Percentiles rank a stretch among this genome's conserved stretches.
These are phyloP conservation scores for Silurus glanis DNA, from an alignment of 2,113 vertebrate genomes.

Conservation along the genomic window DNA sequence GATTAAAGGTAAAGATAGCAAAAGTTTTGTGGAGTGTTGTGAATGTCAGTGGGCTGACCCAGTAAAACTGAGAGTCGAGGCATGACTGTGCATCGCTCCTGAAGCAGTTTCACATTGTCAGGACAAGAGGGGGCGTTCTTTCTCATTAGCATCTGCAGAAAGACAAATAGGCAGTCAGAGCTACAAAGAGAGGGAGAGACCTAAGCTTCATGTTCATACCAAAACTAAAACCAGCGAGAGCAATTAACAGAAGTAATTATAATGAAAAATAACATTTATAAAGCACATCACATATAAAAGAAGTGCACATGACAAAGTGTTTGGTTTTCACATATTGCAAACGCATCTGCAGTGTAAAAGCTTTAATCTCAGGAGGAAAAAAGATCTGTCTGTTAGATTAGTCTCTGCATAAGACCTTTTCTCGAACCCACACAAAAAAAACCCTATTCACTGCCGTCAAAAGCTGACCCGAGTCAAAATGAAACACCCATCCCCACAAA, in stretches of 20 bases:
- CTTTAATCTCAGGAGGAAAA: conserved; percentile 5
- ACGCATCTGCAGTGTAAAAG: not conserved
- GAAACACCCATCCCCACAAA: conserved; percentile 53
- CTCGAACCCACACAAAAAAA: conserved; percentile 38
- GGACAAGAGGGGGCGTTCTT: conserved; percentile 54
- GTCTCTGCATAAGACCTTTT: conserved; percentile 24
- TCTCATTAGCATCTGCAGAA: conserved; percentile 23
- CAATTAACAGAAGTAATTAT: not conserved
- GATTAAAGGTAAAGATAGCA: conserved; percentile 38
- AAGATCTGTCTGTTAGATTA: conserved; percentile 36
- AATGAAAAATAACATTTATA: not conserved
- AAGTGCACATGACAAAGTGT: not conserved
- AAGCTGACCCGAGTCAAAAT: conserved; percentile 51
- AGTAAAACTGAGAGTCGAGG: conserved; percentile 73
- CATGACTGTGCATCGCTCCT: conserved; percentile 68
- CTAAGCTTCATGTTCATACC: not conserved
- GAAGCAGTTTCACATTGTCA: conserved; percentile 64
- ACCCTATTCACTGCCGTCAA: conserved; percentile 56
- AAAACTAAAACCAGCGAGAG: conserved; percentile 1
- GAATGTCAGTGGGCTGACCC: conserved; percentile 58
- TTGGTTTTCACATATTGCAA: not conserved
- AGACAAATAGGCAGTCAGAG: not conserved
- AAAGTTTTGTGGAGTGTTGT: conserved; percentile 42
- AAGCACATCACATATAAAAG: not conserved
- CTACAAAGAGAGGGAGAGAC: not conserved